Conservation (phyloP, 2,888 invertebrate genomes). For the Troides helena region DNA sequence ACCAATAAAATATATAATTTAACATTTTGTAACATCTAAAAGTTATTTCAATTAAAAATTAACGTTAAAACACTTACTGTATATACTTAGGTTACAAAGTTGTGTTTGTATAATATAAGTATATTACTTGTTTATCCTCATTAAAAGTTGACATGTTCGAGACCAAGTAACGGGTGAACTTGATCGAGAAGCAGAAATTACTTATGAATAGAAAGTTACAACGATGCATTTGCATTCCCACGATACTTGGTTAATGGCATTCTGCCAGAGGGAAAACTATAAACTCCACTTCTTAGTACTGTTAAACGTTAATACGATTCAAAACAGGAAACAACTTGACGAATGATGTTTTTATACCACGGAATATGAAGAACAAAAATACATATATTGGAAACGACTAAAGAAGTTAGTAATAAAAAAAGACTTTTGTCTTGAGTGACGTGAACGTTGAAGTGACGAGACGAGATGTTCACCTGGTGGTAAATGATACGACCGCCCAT, state of each 20-base stretch:
- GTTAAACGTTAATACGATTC: background rate
- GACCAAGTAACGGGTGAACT: constrained; percentile 9
- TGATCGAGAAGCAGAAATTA: constrained; percentile 20
- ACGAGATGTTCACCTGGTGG: no score
- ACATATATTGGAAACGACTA: no score
- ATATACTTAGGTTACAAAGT: background rate
- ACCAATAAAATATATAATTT: no score
- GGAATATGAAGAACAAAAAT: background rate
- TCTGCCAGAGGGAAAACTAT: background rate
- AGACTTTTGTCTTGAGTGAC: no score
- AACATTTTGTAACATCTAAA: background rate
- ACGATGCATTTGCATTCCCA: constrained; percentile 11
- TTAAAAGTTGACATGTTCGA: constrained; percentile 17
- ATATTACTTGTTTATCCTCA: constrained; percentile 2
- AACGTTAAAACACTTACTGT: background rate
- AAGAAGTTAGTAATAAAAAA: no score
- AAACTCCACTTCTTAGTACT: background rate
- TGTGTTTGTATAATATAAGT: background rate
- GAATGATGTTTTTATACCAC: background rate
- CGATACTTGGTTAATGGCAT: constrained; percentile 14
- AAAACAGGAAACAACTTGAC: background rate
- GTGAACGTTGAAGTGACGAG: no score
- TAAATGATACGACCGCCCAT: no score
- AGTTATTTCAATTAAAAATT: background rate
- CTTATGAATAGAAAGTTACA: constrained; percentile 23